A percentile compares a stretch with the other conserved stretches of the same genome.
These are phyloP conservation scores for Gracilinanus agilis DNA, from an alignment of 2,113 vertebrate genomes.

Conservation along the genomic window DNA sequence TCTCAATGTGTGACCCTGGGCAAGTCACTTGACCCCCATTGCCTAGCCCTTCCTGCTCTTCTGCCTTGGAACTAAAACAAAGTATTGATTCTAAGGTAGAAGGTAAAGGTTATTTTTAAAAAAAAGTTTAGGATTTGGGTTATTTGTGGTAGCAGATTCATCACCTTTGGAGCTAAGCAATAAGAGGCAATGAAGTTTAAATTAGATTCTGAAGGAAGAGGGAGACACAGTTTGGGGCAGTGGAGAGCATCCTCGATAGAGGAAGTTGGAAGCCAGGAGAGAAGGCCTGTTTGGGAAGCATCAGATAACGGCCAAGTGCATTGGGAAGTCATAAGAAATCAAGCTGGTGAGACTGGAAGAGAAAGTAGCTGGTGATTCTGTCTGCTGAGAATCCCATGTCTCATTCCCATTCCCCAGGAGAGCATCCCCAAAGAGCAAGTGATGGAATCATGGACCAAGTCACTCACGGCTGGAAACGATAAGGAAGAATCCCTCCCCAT, in stretches of 20 bases:
- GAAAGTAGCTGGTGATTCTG: slow-evolving; percentile 31
- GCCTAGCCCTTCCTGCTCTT: too few species aligned
- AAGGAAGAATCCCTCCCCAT: slow-evolving; percentile 38
- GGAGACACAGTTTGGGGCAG: slow-evolving; percentile 4
- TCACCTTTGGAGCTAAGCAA: too few species aligned
- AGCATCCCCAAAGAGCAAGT: not conserved
- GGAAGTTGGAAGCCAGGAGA: slow-evolving; percentile 58
- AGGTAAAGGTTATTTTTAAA: too few species aligned
- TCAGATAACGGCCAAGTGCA: slow-evolving; percentile 60
- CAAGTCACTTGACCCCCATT: too few species aligned
- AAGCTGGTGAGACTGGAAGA: slow-evolving; percentile 57
- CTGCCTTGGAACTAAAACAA: too few species aligned
- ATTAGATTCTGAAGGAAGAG: slow-evolving; percentile 44
- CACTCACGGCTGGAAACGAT: slow-evolving; percentile 45
- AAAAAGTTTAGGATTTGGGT: too few species aligned
- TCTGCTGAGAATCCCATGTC: slow-evolving; percentile 42
- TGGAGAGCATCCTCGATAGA: slow-evolving; percentile 35
- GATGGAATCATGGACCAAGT: slow-evolving; percentile 37
- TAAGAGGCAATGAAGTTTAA: slow-evolving; percentile 32
- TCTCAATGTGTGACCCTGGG: too few species aligned
- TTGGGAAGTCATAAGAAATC: slow-evolving; percentile 59
- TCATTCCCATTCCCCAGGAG: not conserved
- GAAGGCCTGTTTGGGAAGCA: slow-evolving; percentile 67
- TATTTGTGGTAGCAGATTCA: too few species aligned
- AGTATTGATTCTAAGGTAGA: too few species aligned